Evolutionary conservation across 2,888 invertebrate species (phyloP), one percentile per base, ranked within the genome.

Genomic region (Heliconius charithonia): DNA sequence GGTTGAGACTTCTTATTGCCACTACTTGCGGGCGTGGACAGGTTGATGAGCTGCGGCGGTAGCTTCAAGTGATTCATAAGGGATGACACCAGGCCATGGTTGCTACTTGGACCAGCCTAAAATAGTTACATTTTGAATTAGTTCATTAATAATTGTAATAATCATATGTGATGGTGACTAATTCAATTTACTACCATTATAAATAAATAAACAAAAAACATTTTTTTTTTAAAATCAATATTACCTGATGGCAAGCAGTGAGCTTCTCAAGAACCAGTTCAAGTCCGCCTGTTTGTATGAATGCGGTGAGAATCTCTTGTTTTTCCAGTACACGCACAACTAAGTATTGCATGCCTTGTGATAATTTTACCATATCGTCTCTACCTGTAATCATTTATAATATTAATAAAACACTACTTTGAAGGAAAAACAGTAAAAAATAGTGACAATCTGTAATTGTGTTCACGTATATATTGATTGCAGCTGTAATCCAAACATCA

Each of bases 341-440:
- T 85, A 98, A 97, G 96, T 97, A 97, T 75, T 98, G 96, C 88
- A 98, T 95, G 4, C 98, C 98, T 90, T 98, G 98, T 0, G 98
- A 98, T 13, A 98, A 92, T 82, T 92, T 89, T 45, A 93, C 89
- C 80, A 91, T 85, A 67, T 91, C 91, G 75, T 90, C 91, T 81
- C 89, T 91, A 32, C 86, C 92, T 91, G 83, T 71, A 80, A 78
- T 32, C 29, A 45, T 37, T 67, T 22, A 25, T 19, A 19, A n/a
- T 19, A 9, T 63, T 63, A 63, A 63, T 27, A 27, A 16, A 63
- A 29, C 7, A 29, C 16, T 27, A 27, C n/a, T 59, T 27, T 63
- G 13, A 59, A 59, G n/a, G 9, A n/a, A 59, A 59, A 59, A 59
- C n/a, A 3, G n/a, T 59, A 59, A 10, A 3, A 59, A 59, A 59